These are phyloP conservation scores for Drosophila atripex DNA, from an alignment of 2,888 invertebrate genomes.

Conservation along the genomic window DNA sequence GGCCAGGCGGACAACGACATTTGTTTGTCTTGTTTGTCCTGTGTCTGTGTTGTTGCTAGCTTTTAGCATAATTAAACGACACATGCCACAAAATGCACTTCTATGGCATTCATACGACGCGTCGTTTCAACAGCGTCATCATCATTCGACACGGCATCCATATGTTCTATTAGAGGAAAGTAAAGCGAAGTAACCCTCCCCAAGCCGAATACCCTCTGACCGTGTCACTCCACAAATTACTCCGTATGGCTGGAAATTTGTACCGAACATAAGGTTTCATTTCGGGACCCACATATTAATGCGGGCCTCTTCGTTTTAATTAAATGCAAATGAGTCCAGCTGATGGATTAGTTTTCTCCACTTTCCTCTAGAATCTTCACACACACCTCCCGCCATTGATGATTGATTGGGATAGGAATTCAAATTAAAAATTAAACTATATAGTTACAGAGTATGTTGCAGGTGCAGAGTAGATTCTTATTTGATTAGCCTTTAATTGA, in stretches of 20 bases:
- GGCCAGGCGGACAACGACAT: conserved; percentile 52
- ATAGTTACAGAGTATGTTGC: conserved; percentile 17
- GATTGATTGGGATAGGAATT: conserved; percentile 31
- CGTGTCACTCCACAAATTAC: conserved; percentile 33
- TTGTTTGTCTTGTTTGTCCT: conserved; percentile 61
- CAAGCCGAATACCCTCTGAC: conserved; percentile 11
- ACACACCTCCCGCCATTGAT: conserved; percentile 1
- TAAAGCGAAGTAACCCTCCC: background rate
- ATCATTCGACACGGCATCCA: conserved; percentile 79
- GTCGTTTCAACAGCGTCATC: conserved; percentile 48
- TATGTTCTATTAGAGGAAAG: conserved; percentile 72
- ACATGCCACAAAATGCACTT: conserved; percentile 83
- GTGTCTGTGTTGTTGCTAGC: conserved; percentile 68
- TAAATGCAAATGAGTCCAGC: conserved; percentile 68
- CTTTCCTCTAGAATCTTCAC: conserved; percentile 28
- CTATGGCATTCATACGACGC: conserved; percentile 63
- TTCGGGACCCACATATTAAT: conserved; percentile 27
- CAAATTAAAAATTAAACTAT: background rate
- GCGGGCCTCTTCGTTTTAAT: conserved; percentile 22
- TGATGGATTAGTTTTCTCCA: conserved; percentile 67
- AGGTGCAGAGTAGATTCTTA: conserved; percentile 1
- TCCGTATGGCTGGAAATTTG: conserved; percentile 67
- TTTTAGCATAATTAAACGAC: conserved; percentile 84
- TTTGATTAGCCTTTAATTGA: conserved; percentile 16
- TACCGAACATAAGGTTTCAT: conserved; percentile 77